Evolutionary conservation across 1,140 invertebrate genomes (phyloP).

Genomic region (Aradophagus sp.): DNA sequence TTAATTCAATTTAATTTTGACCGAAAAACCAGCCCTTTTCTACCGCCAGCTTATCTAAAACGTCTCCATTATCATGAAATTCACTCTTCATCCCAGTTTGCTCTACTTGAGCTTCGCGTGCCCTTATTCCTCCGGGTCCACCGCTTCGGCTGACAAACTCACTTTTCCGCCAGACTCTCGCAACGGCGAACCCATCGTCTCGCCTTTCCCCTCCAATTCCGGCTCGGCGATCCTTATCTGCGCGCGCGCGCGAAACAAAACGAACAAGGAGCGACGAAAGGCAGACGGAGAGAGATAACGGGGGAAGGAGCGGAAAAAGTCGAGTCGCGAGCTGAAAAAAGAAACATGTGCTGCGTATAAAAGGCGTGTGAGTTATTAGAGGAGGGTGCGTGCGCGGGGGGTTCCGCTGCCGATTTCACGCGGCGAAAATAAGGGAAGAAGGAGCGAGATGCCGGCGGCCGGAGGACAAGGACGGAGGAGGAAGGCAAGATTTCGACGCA

Average conservation of each 20-base stretch:
- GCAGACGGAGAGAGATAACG: too few species aligned
- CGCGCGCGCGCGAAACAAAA: slow-evolving; percentile 17
- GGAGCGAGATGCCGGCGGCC: too few species aligned
- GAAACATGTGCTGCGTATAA: slow-evolving; percentile 17
- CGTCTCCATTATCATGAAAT: too few species aligned
- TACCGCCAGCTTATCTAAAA: too few species aligned
- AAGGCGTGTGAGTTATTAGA: slow-evolving; percentile 53
- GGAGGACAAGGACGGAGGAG: slow-evolving; percentile 5
- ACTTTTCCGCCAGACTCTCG: slow-evolving; percentile 17
- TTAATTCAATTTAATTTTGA: too few species aligned
- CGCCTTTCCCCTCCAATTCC: slow-evolving; percentile 35
- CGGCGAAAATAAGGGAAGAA: too few species aligned
- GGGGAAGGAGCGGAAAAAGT: slow-evolving; percentile 22
- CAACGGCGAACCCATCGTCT: slow-evolving; percentile 4
- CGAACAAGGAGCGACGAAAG: too few species aligned
- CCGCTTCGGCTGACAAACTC: slow-evolving; percentile 12
- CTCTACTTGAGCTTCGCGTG: too few species aligned
- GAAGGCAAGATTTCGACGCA: slow-evolving; percentile 23
- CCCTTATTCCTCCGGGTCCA: too few species aligned
- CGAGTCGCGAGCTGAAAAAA: slow-evolving; percentile 19
- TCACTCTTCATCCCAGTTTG: too few species aligned
- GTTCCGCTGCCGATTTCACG: too few species aligned
- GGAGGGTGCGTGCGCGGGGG: slow-evolving; percentile 34
- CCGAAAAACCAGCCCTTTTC: too few species aligned
- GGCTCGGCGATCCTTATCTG: slow-evolving; percentile 24